These are phyloP conservation scores for Hetaerina titia DNA, from an alignment of 2,888 invertebrate species.

Conservation along the genomic window DNA sequence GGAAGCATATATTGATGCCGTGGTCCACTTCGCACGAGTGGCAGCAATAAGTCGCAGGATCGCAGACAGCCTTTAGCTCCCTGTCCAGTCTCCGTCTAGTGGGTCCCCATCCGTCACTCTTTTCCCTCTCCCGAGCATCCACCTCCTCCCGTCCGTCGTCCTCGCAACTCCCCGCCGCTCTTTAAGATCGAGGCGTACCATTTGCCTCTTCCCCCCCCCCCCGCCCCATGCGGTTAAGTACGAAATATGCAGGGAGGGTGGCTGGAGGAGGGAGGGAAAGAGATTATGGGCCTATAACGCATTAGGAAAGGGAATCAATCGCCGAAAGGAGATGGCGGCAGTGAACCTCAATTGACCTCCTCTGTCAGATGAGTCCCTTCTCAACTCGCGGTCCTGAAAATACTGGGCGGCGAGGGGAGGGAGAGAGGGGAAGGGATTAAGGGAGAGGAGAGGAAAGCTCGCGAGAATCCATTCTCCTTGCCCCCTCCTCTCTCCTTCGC, in stretches of 20 bases:
- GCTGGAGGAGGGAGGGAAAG: not conserved
- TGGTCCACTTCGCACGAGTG: not conserved
- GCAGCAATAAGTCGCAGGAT: not conserved
- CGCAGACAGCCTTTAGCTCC: not conserved
- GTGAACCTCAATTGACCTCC: constrained; percentile 65
- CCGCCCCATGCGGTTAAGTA: not conserved
- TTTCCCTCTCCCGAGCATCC: not conserved
- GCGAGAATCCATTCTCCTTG: not conserved
- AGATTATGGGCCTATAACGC: constrained; percentile 57
- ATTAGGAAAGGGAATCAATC: constrained; percentile 60
- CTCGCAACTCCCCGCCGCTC: not conserved
- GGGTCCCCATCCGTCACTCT: not conserved
- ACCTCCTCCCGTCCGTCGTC: not conserved
- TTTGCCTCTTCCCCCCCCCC: not conserved
- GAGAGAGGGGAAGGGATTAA: not conserved
- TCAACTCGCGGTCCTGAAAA: not conserved
- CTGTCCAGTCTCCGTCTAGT: not conserved
- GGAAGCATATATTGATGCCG: too few species aligned
- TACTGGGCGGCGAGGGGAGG: not conserved
- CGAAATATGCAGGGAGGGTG: not conserved
- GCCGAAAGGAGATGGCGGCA: constrained; percentile 59
- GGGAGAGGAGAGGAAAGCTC: not conserved
- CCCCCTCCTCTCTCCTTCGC: not conserved
- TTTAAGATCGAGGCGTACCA: not conserved
- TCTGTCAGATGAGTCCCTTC: constrained; percentile 14